Evolutionary conservation across 2,113 vertebrate species (phyloP).

Genomic region (Syngnathus scovelli): DNA sequence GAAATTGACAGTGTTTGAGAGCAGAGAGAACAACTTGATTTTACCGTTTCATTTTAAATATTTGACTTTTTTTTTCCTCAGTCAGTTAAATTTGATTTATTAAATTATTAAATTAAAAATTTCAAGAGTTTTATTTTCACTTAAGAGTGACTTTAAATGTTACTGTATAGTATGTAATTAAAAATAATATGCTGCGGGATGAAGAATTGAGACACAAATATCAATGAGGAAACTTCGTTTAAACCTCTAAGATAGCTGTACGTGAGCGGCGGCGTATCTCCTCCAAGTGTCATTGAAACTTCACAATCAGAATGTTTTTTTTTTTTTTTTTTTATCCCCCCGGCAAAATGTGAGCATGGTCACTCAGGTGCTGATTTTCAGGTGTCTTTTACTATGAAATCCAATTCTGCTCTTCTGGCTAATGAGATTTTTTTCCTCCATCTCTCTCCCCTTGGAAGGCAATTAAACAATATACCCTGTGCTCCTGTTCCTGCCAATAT

Average conservation of each 20-base stretch:
- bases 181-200: neutral
- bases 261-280: neutral
- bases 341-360: slow-evolving; percentile 17
- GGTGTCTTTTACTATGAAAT: slow-evolving; percentile 28
- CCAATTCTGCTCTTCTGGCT: slow-evolving; percentile 26
- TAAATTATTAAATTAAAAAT: neutral
- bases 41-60: neutral
- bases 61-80: neutral
- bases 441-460: slow-evolving; percentile 34
- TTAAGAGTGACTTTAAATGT: neutral
- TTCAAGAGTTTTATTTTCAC: neutral
- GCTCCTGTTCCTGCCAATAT: slow-evolving; percentile 38
- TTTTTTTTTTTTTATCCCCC: neutral
- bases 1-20: neutral
- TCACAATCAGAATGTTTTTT: neutral
- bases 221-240: too few relatives aligned
- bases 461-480: slow-evolving; percentile 51
- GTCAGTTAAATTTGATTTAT: neutral
- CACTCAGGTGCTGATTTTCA: slow-evolving; percentile 5
- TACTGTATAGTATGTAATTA: neutral
- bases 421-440: slow-evolving; percentile 40
- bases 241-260: slow-evolving; percentile 9
- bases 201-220: neutral
- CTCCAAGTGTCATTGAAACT: slow-evolving; percentile 1
- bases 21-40: neutral